Evolutionary conservation across 2,888 invertebrate species (phyloP).

Genomic region (Platycheirus albimanus): DNA sequence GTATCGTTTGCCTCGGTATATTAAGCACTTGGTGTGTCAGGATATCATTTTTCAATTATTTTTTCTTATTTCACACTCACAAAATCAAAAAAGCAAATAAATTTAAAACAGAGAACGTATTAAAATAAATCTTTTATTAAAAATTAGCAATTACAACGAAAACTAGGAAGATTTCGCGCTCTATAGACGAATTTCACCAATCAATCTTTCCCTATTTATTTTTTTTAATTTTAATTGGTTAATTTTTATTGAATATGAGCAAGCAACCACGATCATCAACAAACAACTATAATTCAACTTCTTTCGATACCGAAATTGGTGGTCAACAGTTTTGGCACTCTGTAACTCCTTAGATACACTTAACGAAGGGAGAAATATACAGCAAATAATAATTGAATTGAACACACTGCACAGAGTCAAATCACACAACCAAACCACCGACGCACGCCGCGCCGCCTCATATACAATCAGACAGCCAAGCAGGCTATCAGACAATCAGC

Average conservation of each 20-base stretch:
- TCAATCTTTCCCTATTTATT: slow-evolving; percentile 1
- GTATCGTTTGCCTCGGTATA: slow-evolving; percentile 8
- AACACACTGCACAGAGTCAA: not conserved
- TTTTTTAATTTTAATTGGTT: slow-evolving; percentile 11
- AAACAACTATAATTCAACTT: slow-evolving; percentile 57
- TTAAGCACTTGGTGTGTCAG: slow-evolving; percentile 22
- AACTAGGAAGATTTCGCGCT: no score
- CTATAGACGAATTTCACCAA: slow-evolving; percentile 31
- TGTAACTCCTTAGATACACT: slow-evolving; percentile 53
- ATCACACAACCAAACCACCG: slow-evolving; percentile 3
- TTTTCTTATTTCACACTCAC: slow-evolving; percentile 17
- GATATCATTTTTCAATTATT: slow-evolving; percentile 31
- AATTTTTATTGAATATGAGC: slow-evolving; percentile 36
- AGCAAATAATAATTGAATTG: not conserved
- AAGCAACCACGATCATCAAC: slow-evolving; percentile 52
- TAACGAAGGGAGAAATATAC: slow-evolving; percentile 45
- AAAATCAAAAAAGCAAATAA: slow-evolving; percentile 18
- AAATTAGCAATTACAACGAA: no score
- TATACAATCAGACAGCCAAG: not conserved
- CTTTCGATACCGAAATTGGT: slow-evolving; percentile 44
- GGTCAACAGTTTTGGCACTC: slow-evolving; percentile 55
- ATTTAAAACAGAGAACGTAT: not conserved
- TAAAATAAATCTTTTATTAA: not conserved
- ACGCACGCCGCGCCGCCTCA: not conserved
- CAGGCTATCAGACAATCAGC: slow-evolving; percentile 4